Conservation (phyloP, 2,113 vertebrate species). For the Nymphicus hollandicus region DNA sequence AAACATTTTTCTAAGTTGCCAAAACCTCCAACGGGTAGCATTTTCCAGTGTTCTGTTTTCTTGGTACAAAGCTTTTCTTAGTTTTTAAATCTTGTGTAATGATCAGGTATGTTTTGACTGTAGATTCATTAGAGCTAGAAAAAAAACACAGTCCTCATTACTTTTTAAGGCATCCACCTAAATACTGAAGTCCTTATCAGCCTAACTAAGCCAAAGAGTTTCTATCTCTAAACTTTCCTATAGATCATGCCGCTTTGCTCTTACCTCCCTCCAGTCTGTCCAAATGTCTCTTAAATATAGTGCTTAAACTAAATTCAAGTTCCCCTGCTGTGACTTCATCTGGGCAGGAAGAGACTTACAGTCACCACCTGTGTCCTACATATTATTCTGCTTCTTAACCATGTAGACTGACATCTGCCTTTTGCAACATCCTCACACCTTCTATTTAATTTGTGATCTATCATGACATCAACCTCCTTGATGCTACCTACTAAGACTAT, state of each 20-base stretch:
- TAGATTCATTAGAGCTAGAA: not conserved
- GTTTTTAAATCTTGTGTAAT: not conserved
- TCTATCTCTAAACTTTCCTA: not conserved
- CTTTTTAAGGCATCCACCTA: not conserved
- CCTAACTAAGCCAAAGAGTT: not conserved
- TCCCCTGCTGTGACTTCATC: not conserved
- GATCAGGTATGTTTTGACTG: not conserved
- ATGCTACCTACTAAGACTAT: not conserved
- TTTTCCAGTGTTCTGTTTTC: not conserved
- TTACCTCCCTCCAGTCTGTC: not conserved
- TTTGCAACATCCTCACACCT: not conserved
- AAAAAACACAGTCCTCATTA: rapidly evolving
- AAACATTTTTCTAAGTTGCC: not conserved
- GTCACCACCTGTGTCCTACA: not conserved
- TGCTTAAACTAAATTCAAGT: not conserved
- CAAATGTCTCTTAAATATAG: not conserved
- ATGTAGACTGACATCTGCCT: not conserved
- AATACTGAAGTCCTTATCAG: not conserved
- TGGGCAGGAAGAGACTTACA: not conserved
- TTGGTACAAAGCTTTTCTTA: not conserved
- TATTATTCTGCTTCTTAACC: not conserved
- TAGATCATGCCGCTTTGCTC: not conserved
- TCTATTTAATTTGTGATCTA: not conserved
- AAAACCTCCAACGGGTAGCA: not conserved
- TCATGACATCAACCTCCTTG: not conserved